phyloP scores from a whole-genome alignment of 35 echinoderm and acorn worm genomes.

The Ophiothrix spiculata region DNA sequence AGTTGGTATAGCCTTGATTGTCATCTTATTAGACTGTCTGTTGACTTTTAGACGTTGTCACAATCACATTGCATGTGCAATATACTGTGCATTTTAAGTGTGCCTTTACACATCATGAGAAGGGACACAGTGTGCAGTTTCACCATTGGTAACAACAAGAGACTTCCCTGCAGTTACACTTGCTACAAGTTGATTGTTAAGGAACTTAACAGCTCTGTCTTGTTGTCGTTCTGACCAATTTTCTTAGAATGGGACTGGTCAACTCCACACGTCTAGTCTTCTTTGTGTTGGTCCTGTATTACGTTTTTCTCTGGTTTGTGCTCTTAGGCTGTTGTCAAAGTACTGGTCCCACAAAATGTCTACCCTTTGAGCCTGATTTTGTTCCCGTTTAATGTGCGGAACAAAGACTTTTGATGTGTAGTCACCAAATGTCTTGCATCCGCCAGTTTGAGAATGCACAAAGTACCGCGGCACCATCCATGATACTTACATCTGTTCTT shows the following conservation, averaged over 20 bases:
- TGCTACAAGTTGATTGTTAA: not conserved
- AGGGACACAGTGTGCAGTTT: conserved; percentile 9
- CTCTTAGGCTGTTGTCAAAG: conserved; percentile 30
- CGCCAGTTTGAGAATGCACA: conserved; percentile 5
- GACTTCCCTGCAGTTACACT: conserved; percentile 3
- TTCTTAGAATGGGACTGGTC: conserved; percentile 13
- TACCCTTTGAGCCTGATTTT: conserved; percentile 17
- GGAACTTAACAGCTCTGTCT: conserved; percentile 21
- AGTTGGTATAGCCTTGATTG: too few relatives aligned
- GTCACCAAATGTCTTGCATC: conserved; percentile 31
- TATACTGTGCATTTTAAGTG: too few relatives aligned
- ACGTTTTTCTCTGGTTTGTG: conserved; percentile 39
- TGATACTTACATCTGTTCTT: conserved; percentile 29
- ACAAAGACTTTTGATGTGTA: conserved; percentile 12
- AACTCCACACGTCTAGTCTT: conserved; percentile 36
- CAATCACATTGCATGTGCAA: too few relatives aligned
- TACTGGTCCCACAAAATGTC: conserved; percentile 61
- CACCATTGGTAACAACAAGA: conserved; percentile 29
- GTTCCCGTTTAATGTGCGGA: conserved; percentile 18
- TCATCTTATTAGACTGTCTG: too few relatives aligned
- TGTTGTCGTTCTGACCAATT: conserved; percentile 35
- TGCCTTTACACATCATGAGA: not conserved
- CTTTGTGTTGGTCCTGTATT: conserved; percentile 22
- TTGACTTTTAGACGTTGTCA: too few relatives aligned
- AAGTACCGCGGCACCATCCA: conserved; percentile 34